Conservation (phyloP, 2,888 invertebrate species). For the Cetonia aurata region DNA sequence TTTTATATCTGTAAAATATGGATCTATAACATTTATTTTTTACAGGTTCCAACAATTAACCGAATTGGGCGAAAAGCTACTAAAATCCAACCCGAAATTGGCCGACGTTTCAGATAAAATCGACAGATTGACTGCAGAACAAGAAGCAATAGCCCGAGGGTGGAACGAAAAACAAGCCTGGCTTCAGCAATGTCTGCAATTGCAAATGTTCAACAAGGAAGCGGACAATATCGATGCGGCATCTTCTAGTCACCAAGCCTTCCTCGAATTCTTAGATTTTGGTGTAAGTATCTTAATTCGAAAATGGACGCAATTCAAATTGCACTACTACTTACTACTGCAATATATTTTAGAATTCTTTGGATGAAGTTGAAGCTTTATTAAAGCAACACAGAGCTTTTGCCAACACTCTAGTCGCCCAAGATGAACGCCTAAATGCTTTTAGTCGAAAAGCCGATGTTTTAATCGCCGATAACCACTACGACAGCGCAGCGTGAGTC, state of each 20-base stretch:
- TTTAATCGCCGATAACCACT: constrained; percentile 83
- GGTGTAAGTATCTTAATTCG: constrained; percentile 72
- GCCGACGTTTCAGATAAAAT: constrained; percentile 83
- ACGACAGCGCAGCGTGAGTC: constrained; percentile 81
- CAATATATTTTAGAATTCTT: constrained; percentile 74
- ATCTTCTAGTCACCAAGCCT: constrained; percentile 93
- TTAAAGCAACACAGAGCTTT: constrained; percentile 94
- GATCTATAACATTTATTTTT: too few relatives aligned
- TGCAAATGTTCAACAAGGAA: constrained; percentile 94
- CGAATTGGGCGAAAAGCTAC: constrained; percentile 81
- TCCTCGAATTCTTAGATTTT: constrained; percentile 87
- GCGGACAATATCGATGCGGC: constrained; percentile 97
- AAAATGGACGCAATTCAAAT: too few relatives aligned
- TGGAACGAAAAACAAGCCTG: constrained; percentile 90
- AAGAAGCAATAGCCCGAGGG: constrained; percentile 80
- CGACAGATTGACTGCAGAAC: constrained; percentile 79
- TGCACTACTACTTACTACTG: neutral
- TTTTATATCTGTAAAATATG: too few relatives aligned
- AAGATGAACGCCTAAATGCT: constrained; percentile 86
- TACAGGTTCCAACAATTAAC: constrained; percentile 83
- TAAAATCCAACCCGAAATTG: constrained; percentile 80
- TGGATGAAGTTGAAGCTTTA: constrained; percentile 93
- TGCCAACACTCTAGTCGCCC: constrained; percentile 90
- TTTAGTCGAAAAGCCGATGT: constrained; percentile 88
- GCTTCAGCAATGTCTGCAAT: constrained; percentile 87